Evolutionary conservation across 2,888 invertebrate genomes (phyloP).

Genomic region (Caenorhabditis imperialis): DNA sequence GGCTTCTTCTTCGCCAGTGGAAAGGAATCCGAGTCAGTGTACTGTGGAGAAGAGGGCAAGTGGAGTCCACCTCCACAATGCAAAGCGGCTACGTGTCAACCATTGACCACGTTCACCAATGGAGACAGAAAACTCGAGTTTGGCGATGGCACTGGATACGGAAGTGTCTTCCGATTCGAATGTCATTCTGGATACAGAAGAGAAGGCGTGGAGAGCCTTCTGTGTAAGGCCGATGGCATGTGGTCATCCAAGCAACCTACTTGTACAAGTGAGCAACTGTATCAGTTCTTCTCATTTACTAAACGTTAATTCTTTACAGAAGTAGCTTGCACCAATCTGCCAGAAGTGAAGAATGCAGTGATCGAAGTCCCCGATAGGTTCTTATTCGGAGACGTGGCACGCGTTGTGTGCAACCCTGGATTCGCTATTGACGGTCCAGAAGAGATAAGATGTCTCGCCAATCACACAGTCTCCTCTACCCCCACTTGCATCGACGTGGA

Average conservation of each 20-base stretch:
- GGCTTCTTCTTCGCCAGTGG: slow-evolving; percentile 89
- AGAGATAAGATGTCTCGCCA: slow-evolving; percentile 73
- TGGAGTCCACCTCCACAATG: slow-evolving; percentile 76
- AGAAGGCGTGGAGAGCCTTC: slow-evolving; percentile 84
- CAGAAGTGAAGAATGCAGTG: slow-evolving; percentile 71
- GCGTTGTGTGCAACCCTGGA: slow-evolving; percentile 73
- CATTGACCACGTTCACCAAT: slow-evolving; percentile 71
- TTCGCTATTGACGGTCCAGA: slow-evolving; percentile 72
- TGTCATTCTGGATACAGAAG: slow-evolving; percentile 76
- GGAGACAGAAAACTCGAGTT: slow-evolving; percentile 74
- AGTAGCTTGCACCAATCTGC: slow-evolving; percentile 71
- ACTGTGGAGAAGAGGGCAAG: slow-evolving; percentile 75
- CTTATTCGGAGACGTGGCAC: slow-evolving; percentile 73
- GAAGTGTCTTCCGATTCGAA: slow-evolving; percentile 75
- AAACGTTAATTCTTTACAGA: slow-evolving; percentile 63
- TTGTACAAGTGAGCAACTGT: slow-evolving; percentile 87
- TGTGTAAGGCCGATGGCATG: slow-evolving; percentile 90
- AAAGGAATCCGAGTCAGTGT: slow-evolving; percentile 74
- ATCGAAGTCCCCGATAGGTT: slow-evolving; percentile 60
- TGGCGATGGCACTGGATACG: slow-evolving; percentile 78
- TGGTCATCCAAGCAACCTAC: slow-evolving; percentile 95
- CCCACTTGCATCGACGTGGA: slow-evolving; percentile 76
- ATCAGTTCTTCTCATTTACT: slow-evolving; percentile 1
- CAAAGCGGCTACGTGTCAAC: slow-evolving; percentile 77
- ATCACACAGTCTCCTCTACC: slow-evolving; percentile 74